A percentile compares a stretch with the other conserved stretches of the same genome.
Evolutionary conservation across 2,113 vertebrate genomes (phyloP).

Genomic region (Polypterus bichir): DNA sequence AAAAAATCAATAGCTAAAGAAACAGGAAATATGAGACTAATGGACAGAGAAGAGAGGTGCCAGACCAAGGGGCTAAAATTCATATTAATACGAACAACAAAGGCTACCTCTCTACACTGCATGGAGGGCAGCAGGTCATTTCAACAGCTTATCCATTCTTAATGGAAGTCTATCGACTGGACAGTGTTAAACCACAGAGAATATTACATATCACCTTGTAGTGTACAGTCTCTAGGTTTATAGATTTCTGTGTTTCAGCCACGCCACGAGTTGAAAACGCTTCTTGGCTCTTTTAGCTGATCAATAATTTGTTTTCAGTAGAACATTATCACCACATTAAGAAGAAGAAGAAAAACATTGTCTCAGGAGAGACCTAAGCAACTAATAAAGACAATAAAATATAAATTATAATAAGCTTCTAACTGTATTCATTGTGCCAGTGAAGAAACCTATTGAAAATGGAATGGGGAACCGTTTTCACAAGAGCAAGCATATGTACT

Average conservation of each 20-base stretch:
- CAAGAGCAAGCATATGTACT: no score
- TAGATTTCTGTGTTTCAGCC: conserved; percentile 54
- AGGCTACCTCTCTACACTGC: conserved; percentile 48
- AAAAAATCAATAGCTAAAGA: conserved; percentile 65
- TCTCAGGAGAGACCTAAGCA: conserved; percentile 7
- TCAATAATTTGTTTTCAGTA: conserved; percentile 47
- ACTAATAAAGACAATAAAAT: conserved; percentile 14
- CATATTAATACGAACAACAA: conserved; percentile 62
- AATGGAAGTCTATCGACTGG: conserved; percentile 81
- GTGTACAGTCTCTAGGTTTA: conserved; percentile 47
- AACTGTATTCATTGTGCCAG: no score
- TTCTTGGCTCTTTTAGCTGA: conserved; percentile 36
- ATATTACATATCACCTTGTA: conserved; percentile 57
- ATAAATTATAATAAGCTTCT: neutral
- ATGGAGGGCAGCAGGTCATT: conserved; percentile 55
- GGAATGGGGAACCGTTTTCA: no score
- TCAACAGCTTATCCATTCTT: conserved; percentile 55
- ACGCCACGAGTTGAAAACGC: conserved; percentile 28
- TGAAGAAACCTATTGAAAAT: no score
- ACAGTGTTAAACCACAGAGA: conserved; percentile 56
- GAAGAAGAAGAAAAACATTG: conserved; percentile 25
- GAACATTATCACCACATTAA: conserved; percentile 41
- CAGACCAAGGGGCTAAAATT: conserved; percentile 54
- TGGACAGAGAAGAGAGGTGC: conserved; percentile 64
- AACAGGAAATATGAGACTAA: conserved; percentile 79